Base-by-base conservation (phyloP, 2,888 invertebrate genomes). In the Emesis furor region DNA sequence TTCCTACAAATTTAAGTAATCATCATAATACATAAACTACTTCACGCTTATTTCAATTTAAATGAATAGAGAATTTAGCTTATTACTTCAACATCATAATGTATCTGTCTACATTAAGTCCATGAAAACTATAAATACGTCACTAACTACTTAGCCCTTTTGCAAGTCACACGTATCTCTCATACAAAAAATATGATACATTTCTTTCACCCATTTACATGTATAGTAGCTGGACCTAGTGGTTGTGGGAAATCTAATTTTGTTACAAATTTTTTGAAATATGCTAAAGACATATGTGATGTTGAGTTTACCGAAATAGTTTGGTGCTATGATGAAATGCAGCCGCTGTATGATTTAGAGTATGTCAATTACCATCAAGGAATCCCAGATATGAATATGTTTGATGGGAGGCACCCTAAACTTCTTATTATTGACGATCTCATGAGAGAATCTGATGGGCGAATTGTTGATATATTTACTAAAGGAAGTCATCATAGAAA, bases 401-500 rank as follows among this genome's bases (percentile, higher is more conserved):
- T 89, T 84, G 86, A 37, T 37, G 37, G 37, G 37, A 7, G 7
- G 37, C 37, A 37, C 37, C 37, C 37, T 32, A 67, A 87, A n/a
- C 85, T 91, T 24, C 51, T 90, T 7, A 90, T 91, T 69, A 90
- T 90, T 74, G 90, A 90, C 87, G 90, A 90, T 76, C 80, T 90
- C 14, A 91, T 90, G 90, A 90, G 90, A 78, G 91, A 91, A 84
- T 87, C 88, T 59, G 88, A 32, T 67, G 37, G 67, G 12, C 67
- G 67, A 32, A 67, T 67, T 32, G 67, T 67, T 55, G 73, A 98
- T 84, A 90, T 90, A 46, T 90, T 90, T 75, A 87, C 88, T 14
- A 89, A 89, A 84, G 86, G 86, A 4, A 89, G 86, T 77, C 86
- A 89, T 79, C 90, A 91, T 46, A 78, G 90, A 76, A 90, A 91